Percentiles rank a stretch among this genome's conserved stretches.
These are phyloP conservation scores for Notothenia coriiceps DNA, from an alignment of 2,113 vertebrate species.

Conservation along the genomic window DNA sequence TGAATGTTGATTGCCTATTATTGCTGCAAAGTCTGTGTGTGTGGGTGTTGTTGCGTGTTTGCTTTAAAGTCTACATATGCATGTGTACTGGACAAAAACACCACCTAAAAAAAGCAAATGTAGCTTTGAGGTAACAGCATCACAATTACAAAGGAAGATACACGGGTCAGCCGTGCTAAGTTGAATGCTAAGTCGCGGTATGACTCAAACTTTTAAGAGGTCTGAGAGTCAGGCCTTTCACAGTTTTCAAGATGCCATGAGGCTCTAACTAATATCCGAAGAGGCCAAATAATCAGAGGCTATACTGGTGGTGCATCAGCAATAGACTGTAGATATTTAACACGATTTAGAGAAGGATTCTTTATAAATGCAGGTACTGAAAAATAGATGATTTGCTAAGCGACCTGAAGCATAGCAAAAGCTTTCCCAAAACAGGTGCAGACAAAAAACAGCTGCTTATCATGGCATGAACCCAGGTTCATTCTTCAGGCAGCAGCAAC, in stretches of 20 bases:
- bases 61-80: constrained; percentile 43
- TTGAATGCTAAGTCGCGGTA: constrained; percentile 43
- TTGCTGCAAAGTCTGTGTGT: constrained; percentile 21
- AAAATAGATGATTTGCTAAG: constrained; percentile 4
- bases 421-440: constrained; percentile 1
- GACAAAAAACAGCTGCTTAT: neutral
- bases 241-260: constrained; percentile 31
- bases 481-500: neutral
- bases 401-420: neutral
- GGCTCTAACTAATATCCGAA: constrained; percentile 17
- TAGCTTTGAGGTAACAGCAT: constrained; percentile 38
- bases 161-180: constrained; percentile 43
- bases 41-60: constrained; percentile 20
- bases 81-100: constrained; percentile 49
- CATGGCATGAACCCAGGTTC: neutral
- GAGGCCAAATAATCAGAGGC: constrained; percentile 42
- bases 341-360: neutral
- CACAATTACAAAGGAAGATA: constrained; percentile 51
- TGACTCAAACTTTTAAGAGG: constrained; percentile 43
- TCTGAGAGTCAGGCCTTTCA: constrained; percentile 23
- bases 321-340: neutral
- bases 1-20: constrained; percentile 24
- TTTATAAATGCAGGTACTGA: neutral
- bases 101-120: constrained; percentile 27
- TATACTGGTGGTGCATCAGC: constrained; percentile 26